Evolutionary conservation across 1,140 invertebrate species (phyloP), one percentile per base, ranked within the genome.

Genomic region (Drosophila quadrilineata): DNA sequence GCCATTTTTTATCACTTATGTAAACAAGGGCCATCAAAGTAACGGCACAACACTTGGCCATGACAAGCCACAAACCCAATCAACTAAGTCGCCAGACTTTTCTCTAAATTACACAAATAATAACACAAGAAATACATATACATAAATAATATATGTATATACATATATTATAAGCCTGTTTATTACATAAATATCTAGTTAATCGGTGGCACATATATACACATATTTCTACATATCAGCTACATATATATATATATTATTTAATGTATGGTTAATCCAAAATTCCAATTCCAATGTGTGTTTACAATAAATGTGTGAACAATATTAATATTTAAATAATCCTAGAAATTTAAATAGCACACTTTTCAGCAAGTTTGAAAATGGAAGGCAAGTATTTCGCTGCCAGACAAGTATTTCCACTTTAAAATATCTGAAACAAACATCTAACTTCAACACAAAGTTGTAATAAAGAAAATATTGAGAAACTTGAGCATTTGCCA

Each of bases 11-110:
- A 88, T 88, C 69, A 43, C 71, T 87, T 87, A 85, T 80, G 85
- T 85, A 88, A 88, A 88, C 85, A 87, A 80, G 68, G 22, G 59
- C 26, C 59, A 80, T 74, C 82, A 69, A n/a, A 71, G 21, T 31
- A 49, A 41, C 9, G 36, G 69, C 46, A 65, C 66, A 74, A 66
- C 77, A 85, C 75, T 88, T 87, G 85, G 70, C 64, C 64, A 58
- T 86, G 85, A 75, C 75, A n/a, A n/a, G n/a, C n/a, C n/a, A n/a
- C n/a, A n/a, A n/a, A n/a, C n/a, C n/a, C n/a, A n/a, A n/a, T n/a
- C n/a, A n/a, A n/a, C n/a, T n/a, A n/a, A n/a, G n/a, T n/a, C n/a
- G n/a, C n/a, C n/a, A n/a, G n/a, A 69, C 59, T 50, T 59, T 60
- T 45, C 16, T 24, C n/a, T 41, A n/a, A n/a, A n/a, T n/a, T n/a